phyloP scores from a whole-genome alignment of 2,797 vertebrate species.

The Crypturellus tataupa region DNA sequence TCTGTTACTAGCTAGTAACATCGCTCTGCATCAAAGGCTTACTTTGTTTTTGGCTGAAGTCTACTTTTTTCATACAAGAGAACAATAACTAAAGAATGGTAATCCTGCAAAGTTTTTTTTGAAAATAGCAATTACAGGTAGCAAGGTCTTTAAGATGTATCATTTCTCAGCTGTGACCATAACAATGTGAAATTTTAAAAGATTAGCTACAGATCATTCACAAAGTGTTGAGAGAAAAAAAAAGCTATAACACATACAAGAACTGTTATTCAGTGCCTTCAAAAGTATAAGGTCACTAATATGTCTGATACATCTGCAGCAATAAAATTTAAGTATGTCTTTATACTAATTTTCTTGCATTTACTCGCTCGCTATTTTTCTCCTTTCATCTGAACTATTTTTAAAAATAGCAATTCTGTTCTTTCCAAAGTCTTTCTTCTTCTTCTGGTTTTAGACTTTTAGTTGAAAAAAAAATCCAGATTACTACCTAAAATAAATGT shows the following conservation, averaged over 20 bases:
- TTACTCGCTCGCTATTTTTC: not conserved
- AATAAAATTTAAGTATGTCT: not conserved
- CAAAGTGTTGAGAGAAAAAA: not conserved
- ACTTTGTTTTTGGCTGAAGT: not conserved
- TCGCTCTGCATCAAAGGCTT: not conserved
- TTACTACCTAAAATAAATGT: not conserved
- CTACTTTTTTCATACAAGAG: not conserved
- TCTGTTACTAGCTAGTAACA: not conserved
- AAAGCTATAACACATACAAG: not conserved
- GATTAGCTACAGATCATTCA: not conserved
- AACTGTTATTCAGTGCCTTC: not conserved
- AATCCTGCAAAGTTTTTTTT: not conserved
- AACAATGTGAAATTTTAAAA: not conserved
- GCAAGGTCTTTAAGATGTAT: not conserved
- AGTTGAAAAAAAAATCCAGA: not conserved
- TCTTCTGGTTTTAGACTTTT: not conserved
- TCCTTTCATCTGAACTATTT: not conserved
- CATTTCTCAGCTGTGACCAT: not conserved
- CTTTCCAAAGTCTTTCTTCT: not conserved
- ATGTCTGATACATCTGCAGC: not conserved
- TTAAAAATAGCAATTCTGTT: not conserved
- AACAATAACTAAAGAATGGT: not conserved
- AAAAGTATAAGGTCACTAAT: not conserved
- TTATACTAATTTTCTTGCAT: not conserved
- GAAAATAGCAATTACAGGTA: not conserved